Evolutionary conservation across 1,140 invertebrate genomes (phyloP), one percentile per base, ranked within the genome.

Genomic region (Zeugodacus cucurbitae): DNA sequence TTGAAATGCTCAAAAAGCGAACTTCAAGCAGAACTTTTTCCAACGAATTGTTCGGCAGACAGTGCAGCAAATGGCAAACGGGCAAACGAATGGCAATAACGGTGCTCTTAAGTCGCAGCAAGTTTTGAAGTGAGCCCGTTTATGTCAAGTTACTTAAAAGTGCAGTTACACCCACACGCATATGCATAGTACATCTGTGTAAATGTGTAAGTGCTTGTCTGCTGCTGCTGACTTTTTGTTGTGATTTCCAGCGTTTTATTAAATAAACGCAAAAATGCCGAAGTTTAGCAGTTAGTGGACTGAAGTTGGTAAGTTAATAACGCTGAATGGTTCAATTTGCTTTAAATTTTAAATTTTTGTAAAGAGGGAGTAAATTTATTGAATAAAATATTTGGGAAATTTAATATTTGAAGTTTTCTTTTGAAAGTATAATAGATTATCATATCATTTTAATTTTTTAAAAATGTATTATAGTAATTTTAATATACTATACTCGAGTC

Each of bases 31-130:
- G 17, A 70, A 70, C 32, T 70, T 37, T 37, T 70, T 20, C 1
- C 34, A 70, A 32, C 67, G 17, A 37, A 37, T 70, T 37, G 67
- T 41, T 82, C 48, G 22, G 37, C 41, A 82, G 41, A 48, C 37
- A 82, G 37, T 20, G n/a, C n/a, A 37, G n/a, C n/a, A 82, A 82
- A 37, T 17, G 64, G 64, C 37, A 78, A 78, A 10, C 74, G 26
- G 74, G 22, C 74, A 82, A 48, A 48, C 74, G 41, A 82, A 82
- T 82, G 74, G 22, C 74, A 82, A 82, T 82, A 82, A 82, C 74
- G 41, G 2, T 48, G 11, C 74, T 48, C 74, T 82, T 48, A 48
- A 82, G 74, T 26, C 41, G 74, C n/a, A 41, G 37, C 41, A 82
- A 82, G 41, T 44, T 82, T 82, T 82, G 41, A 82, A 82, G 74